Percentiles rank a stretch among this genome's conserved stretches.
phyloP scores from a whole-genome alignment of 2,888 invertebrate species.

The Theretra japonica region DNA sequence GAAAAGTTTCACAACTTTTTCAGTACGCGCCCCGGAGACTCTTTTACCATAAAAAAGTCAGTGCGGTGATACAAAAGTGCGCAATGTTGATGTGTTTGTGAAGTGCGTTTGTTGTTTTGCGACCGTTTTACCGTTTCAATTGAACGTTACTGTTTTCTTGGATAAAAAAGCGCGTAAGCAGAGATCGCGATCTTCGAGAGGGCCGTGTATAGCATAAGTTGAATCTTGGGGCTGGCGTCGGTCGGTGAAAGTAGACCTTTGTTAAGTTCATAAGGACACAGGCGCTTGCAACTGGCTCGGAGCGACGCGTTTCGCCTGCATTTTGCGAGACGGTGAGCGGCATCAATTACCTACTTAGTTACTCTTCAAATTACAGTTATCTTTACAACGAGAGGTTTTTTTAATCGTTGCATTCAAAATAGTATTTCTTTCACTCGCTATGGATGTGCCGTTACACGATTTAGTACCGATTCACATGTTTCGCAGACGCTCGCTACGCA shows the following conservation, averaged over 20 bases:
- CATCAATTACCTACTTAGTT: constrained; percentile 70
- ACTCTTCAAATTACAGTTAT: constrained; percentile 68
- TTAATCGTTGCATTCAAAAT: constrained; percentile 54
- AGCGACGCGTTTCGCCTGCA: constrained; percentile 76
- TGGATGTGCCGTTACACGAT: constrained; percentile 44
- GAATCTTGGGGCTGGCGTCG: constrained; percentile 71
- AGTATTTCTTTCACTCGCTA: constrained; percentile 53
- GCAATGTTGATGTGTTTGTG: constrained; percentile 66
- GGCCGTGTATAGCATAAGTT: constrained; percentile 75
- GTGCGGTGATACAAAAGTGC: constrained; percentile 72
- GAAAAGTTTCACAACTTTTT: constrained; percentile 80
- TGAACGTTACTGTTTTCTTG: constrained; percentile 81
- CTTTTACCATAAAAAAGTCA: constrained; percentile 58
- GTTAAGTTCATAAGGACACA: constrained; percentile 82
- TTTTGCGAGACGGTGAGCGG: constrained; percentile 78
- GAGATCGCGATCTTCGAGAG: constrained; percentile 72
- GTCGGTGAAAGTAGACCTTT: constrained; percentile 83
- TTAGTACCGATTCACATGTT: constrained; percentile 39
- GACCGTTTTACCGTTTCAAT: constrained; percentile 78
- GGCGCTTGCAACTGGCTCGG: constrained; percentile 73
- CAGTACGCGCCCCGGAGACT: constrained; percentile 61
- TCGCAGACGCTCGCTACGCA: not conserved
- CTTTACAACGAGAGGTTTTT: constrained; percentile 49
- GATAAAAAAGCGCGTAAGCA: constrained; percentile 74
- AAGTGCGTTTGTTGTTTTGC: constrained; percentile 72